Percentiles rank a stretch among this genome's conserved stretches.
Conservation (phyloP, 2,797 vertebrate genomes). For the Oreonectes daqikongensis region DNA sequence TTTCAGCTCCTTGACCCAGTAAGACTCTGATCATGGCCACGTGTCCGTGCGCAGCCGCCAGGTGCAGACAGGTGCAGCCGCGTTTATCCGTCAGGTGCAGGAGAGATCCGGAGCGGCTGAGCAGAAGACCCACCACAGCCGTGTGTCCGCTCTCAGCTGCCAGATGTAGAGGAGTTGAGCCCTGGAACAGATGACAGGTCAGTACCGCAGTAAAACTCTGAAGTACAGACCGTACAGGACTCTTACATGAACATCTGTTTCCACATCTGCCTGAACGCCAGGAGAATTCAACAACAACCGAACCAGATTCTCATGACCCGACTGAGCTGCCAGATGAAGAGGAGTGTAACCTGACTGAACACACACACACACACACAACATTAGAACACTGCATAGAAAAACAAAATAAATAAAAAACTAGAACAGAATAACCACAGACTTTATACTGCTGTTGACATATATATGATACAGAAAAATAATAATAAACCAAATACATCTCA, state of each 20-base stretch:
- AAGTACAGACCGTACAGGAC: not conserved
- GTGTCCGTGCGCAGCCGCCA: constrained; percentile 67
- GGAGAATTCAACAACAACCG: constrained; percentile 68
- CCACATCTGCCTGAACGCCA: constrained; percentile 63
- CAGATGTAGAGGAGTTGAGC: constrained; percentile 67
- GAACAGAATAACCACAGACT: not conserved
- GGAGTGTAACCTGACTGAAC: constrained; percentile 69
- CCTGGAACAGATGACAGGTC: constrained; percentile 49
- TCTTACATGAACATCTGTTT: constrained; percentile 64
- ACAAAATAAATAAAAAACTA: not conserved
- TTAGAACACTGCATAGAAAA: not conserved
- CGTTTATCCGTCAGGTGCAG: constrained; percentile 63
- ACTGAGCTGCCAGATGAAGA: constrained; percentile 68
- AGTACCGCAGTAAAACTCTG: not conserved
- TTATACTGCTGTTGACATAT: too few relatives aligned
- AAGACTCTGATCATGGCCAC: constrained; percentile 65
- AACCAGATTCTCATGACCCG: constrained; percentile 69
- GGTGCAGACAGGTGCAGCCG: constrained; percentile 68
- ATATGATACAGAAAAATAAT: too few relatives aligned
- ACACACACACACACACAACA: not conserved
- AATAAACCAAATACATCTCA: too few relatives aligned
- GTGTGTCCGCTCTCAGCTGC: constrained; percentile 68
- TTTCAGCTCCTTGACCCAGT: constrained; percentile 69
- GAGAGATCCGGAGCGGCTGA: constrained; percentile 66
- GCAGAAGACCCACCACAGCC: constrained; percentile 65